These are phyloP conservation scores for Nymphalis urticae DNA, from an alignment of 2,888 invertebrate genomes.

Conservation along the genomic window DNA sequence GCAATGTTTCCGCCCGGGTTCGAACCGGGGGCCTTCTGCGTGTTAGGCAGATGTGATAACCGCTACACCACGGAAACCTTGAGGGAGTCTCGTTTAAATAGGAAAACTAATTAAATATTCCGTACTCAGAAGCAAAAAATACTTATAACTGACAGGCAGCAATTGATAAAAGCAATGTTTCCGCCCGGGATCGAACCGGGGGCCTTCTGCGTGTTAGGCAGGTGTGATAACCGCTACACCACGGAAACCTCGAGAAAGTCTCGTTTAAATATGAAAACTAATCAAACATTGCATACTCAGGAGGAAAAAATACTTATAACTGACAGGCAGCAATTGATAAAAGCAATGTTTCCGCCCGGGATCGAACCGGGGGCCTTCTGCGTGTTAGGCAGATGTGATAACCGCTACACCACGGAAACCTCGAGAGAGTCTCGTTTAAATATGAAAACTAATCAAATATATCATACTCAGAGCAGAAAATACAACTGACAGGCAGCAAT, in stretches of 20 bases:
- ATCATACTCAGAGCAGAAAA: too few relatives aligned
- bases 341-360: conserved; percentile 88
- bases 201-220: conserved; percentile 96
- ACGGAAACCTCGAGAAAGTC: too few relatives aligned
- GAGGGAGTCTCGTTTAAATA: too few relatives aligned
- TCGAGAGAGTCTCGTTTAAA: neutral
- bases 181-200: conserved; percentile 95
- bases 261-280: too few relatives aligned
- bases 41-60: conserved; percentile 96
- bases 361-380: conserved; percentile 95
- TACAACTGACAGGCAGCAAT: too few relatives aligned
- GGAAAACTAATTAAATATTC: too few relatives aligned
- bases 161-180: too few relatives aligned
- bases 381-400: conserved; percentile 96
- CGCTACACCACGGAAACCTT: conserved; percentile 94
- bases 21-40: conserved; percentile 95
- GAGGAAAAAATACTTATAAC: too few relatives aligned
- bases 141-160: too few relatives aligned
- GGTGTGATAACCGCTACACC: conserved; percentile 96
- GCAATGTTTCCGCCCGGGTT: conserved; percentile 91
- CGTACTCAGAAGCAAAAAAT: too few relatives aligned
- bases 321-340: neutral
- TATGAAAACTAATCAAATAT: too few relatives aligned
- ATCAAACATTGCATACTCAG: too few relatives aligned
- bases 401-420: conserved; percentile 94